Percentiles rank a stretch among this genome's conserved stretches.
phyloP scores from a whole-genome alignment of 2,888 invertebrate species.

The Leptinotarsa tumamoca region DNA sequence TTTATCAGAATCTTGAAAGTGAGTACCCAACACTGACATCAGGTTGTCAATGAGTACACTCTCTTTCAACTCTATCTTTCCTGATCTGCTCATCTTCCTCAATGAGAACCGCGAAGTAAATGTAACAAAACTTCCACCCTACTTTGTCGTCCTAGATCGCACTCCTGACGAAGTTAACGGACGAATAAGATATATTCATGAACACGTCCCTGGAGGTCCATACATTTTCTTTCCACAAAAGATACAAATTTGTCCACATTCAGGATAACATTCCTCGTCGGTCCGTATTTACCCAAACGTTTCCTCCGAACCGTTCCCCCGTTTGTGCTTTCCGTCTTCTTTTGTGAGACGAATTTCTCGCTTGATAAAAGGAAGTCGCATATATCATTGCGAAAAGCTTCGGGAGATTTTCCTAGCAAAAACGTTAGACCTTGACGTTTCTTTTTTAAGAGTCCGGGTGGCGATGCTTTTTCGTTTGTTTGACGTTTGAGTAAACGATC shows the following conservation, averaged over 20 bases:
- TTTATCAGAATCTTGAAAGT: too few relatives aligned
- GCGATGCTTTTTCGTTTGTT: slow-evolving; percentile 31
- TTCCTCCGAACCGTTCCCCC: slow-evolving; percentile 34
- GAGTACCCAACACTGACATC: too few relatives aligned
- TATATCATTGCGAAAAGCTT: slow-evolving; percentile 47
- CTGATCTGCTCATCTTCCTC: neutral
- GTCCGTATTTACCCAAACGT: slow-evolving; percentile 39
- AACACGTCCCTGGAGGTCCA: slow-evolving; percentile 26
- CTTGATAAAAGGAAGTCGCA: slow-evolving; percentile 46
- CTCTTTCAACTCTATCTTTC: neutral
- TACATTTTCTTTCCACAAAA: slow-evolving; percentile 36
- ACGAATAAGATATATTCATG: slow-evolving; percentile 16
- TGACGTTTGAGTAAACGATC: slow-evolving; percentile 12
- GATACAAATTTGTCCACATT: slow-evolving; percentile 38
- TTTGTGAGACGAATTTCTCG: slow-evolving; percentile 43
- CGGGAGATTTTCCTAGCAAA: slow-evolving; percentile 41
- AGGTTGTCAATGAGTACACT: neutral
- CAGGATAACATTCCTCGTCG: slow-evolving; percentile 32
- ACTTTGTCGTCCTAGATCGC: neutral
- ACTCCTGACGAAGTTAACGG: slow-evolving; percentile 12
- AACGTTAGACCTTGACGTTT: slow-evolving; percentile 39
- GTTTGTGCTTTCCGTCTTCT: slow-evolving; percentile 41
- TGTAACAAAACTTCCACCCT: neutral
- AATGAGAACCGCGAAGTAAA: neutral
- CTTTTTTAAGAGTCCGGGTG: slow-evolving; percentile 26